Evolutionary conservation across 2,113 vertebrate genomes (phyloP).

Genomic region (Solea solea): DNA sequence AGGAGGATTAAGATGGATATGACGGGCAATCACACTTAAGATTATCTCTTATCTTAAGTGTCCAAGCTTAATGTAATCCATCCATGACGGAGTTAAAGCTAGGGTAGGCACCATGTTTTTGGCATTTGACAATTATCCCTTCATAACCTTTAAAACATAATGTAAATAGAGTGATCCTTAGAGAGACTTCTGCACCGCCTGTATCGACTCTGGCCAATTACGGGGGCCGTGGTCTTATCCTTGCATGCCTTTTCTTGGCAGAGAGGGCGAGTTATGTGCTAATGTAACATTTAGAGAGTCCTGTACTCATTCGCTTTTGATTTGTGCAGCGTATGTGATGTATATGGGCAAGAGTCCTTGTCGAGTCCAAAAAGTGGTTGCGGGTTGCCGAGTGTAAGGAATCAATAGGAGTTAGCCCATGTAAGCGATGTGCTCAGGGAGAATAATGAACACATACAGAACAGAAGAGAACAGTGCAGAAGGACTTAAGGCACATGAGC

Average conservation of each 20-base stretch:
- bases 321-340: conserved; percentile 44
- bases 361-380: conserved; percentile 48
- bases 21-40: too few species aligned
- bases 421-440: conserved; percentile 46
- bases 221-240: too few species aligned
- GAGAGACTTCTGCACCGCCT: too few species aligned
- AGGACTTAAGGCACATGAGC: conserved; percentile 33
- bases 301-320: conserved; percentile 43
- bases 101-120: too few species aligned
- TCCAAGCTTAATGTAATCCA: too few species aligned
- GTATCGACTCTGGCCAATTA: too few species aligned
- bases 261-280: conserved; percentile 1
- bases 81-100: too few species aligned
- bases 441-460: conserved; percentile 45
- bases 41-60: too few species aligned
- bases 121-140: too few species aligned
- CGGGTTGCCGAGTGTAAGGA: conserved; percentile 33
- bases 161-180: too few species aligned
- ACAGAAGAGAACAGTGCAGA: conserved; percentile 29
- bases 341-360: conserved; percentile 28
- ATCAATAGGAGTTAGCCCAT: conserved; percentile 51
- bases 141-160: too few species aligned
- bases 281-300: conserved; percentile 44
- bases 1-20: background rate
- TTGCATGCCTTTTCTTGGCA: background rate